phyloP scores from a whole-genome alignment of 2,797 vertebrate genomes.

The Phoebastria nigripes region DNA sequence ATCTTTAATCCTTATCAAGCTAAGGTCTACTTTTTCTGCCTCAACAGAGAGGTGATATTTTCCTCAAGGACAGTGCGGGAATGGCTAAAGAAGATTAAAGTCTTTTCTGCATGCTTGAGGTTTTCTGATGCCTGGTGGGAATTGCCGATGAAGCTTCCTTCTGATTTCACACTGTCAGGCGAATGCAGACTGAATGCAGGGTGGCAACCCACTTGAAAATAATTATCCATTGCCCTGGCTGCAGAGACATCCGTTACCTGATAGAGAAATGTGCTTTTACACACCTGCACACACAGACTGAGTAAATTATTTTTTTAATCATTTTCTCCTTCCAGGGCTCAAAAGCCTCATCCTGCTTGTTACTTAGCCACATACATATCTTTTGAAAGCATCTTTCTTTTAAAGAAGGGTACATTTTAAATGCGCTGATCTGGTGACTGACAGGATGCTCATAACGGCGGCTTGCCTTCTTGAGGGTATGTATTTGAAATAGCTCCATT shows the following conservation, averaged over 20 bases:
- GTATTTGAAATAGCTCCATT: conserved; percentile 33
- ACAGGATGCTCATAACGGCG: not conserved
- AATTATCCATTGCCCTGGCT: conserved; percentile 59
- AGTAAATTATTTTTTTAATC: conserved; percentile 9
- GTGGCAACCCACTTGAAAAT: conserved; percentile 68
- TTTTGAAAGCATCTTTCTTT: not conserved
- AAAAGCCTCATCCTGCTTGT: not conserved
- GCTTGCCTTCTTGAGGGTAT: not conserved
- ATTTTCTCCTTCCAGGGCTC: not conserved
- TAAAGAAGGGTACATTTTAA: not conserved
- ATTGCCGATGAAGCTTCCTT: conserved; percentile 65
- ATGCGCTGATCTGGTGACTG: not conserved
- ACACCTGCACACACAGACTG: not conserved
- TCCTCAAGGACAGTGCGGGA: not conserved
- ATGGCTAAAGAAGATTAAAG: conserved; percentile 54
- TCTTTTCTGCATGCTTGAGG: conserved; percentile 49
- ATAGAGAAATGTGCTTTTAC: conserved; percentile 49
- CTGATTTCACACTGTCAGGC: conserved; percentile 40
- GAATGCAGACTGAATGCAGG: conserved; percentile 5
- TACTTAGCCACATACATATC: not conserved
- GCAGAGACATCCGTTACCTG: conserved; percentile 26
- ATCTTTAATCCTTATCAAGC: not conserved
- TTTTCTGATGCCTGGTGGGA: conserved; percentile 45
- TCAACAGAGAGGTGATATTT: not conserved
- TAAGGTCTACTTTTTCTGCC: not conserved